These are phyloP conservation scores for Eupithecia vulgata DNA, from an alignment of 2,888 invertebrate species.

Conservation along the genomic window DNA sequence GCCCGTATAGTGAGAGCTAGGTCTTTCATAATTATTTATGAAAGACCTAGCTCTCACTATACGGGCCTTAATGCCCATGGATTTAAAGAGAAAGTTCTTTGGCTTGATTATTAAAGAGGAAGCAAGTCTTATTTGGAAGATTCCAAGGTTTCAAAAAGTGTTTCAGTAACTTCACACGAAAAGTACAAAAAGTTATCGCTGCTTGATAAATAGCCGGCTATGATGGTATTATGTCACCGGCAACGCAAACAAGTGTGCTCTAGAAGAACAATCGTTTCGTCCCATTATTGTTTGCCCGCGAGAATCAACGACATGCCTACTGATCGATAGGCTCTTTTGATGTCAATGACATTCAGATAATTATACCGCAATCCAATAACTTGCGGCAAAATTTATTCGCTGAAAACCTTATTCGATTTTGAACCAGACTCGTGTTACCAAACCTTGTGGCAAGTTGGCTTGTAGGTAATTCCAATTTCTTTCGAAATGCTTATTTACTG, in stretches of 20 bases:
- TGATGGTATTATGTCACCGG: background rate
- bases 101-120: background rate
- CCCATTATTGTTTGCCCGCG: background rate
- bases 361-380: slow-evolving; percentile 19
- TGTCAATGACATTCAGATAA: slow-evolving; percentile 15
- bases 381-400: slow-evolving; percentile 5
- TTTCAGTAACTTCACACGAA: background rate
- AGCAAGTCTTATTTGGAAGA: background rate
- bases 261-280: slow-evolving; percentile 7
- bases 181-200: background rate
- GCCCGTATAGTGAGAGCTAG: too few species aligned
- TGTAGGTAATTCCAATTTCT: too few species aligned
- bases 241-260: background rate
- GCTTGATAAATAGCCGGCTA: background rate
- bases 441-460: too few species aligned
- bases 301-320: slow-evolving; percentile 7
- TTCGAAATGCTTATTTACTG: too few species aligned
- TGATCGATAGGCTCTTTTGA: slow-evolving; percentile 13
- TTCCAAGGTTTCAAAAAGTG: too few species aligned
- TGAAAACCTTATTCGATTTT: background rate
- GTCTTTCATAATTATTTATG: too few species aligned
- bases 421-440: background rate
- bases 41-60: too few species aligned
- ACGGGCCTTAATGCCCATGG: too few species aligned
- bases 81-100: too few species aligned